phyloP scores from a whole-genome alignment of 2,888 invertebrate genomes.

The Campoplex capitator region DNA sequence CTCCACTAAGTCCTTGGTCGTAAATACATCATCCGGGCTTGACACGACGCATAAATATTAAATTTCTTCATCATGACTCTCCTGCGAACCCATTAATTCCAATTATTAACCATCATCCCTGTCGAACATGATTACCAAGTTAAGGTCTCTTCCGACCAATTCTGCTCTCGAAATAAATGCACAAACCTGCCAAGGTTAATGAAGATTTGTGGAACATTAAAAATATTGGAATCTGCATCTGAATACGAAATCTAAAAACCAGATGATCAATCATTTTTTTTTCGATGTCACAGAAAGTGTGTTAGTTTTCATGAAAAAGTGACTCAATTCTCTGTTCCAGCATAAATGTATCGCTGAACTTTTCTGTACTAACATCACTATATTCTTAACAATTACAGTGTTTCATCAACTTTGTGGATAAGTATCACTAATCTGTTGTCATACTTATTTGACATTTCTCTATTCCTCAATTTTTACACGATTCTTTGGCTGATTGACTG shows the following conservation, averaged over 20 bases:
- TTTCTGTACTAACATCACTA: no score
- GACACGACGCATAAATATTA: constrained; percentile 70
- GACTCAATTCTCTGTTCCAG: no score
- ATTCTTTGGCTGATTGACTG: no score
- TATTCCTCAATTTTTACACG: no score
- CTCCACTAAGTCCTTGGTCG: constrained; percentile 47
- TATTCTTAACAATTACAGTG: no score
- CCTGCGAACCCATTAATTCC: constrained; percentile 71
- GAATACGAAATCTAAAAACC: neutral
- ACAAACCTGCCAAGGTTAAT: neutral
- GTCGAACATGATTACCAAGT: constrained; percentile 10
- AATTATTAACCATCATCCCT: constrained; percentile 68
- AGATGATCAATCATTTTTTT: neutral
- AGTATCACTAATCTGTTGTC: no score
- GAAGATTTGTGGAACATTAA: neutral
- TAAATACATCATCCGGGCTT: constrained; percentile 60
- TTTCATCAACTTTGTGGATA: no score
- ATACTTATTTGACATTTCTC: no score
- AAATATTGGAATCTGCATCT: neutral
- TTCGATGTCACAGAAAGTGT: no score
- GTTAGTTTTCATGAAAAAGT: no score
- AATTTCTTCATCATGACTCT: constrained; percentile 67
- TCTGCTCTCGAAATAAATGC: neutral
- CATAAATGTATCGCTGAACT: no score
- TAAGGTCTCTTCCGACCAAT: neutral